Conservation (phyloP, 2,797 vertebrate species). For the Paramormyrops hopkinsi region DNA sequence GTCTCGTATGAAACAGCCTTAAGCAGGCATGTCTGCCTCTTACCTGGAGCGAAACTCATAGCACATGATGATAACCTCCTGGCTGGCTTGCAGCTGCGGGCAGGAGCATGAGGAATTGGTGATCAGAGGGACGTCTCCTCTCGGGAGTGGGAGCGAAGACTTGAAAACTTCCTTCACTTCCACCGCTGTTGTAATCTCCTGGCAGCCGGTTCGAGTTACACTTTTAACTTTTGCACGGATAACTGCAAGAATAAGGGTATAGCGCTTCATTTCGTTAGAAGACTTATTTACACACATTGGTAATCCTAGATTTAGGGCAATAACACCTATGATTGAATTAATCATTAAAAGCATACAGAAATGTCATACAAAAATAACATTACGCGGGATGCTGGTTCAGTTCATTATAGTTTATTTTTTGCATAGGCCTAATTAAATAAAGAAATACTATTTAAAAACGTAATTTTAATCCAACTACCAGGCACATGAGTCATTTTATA, state of each 20-base stretch:
- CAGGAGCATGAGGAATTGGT: slow-evolving; percentile 73
- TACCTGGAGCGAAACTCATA: slow-evolving; percentile 70
- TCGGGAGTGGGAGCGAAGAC: slow-evolving; percentile 54
- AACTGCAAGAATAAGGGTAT: slow-evolving; percentile 45
- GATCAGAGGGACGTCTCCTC: slow-evolving; percentile 63
- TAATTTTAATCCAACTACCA: not conserved
- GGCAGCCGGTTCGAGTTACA: slow-evolving; percentile 61
- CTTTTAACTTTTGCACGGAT: slow-evolving; percentile 71
- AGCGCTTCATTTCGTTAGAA: not conserved
- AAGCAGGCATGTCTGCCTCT: not conserved
- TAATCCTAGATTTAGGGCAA: not conserved
- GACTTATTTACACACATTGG: not conserved
- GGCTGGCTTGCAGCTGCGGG: slow-evolving; percentile 63
- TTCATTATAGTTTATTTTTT: not conserved
- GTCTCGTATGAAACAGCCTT: not conserved
- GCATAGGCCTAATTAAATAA: not conserved
- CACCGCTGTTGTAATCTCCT: slow-evolving; percentile 64
- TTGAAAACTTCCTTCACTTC: slow-evolving; percentile 70
- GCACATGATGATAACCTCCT: slow-evolving; percentile 74
- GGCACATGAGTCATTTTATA: not conserved
- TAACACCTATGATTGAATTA: not conserved
- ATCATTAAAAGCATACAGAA: not conserved
- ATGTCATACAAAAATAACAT: not conserved
- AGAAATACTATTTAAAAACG: not conserved
- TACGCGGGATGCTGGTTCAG: not conserved